Evolutionary conservation across 1,140 invertebrate genomes (phyloP).

Genomic region (Mylabris phalerata): DNA sequence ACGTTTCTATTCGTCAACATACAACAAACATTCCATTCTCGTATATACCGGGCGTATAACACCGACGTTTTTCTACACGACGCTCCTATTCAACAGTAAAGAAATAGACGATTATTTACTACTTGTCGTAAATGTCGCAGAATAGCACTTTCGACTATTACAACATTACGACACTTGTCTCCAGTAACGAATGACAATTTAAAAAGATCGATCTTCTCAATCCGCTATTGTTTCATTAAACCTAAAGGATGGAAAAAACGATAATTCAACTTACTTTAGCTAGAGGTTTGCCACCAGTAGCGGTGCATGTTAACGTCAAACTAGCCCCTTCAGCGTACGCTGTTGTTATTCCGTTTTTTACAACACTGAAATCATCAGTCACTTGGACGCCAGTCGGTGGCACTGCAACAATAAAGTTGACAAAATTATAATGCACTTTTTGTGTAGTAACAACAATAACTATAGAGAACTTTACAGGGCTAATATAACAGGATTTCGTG

Average conservation of each 20-base stretch:
- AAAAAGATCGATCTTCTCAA: not conserved
- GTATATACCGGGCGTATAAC: too few relatives aligned
- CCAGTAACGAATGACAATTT: not conserved
- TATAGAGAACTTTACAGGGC: too few relatives aligned
- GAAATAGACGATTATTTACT: too few relatives aligned
- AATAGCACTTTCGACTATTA: not conserved
- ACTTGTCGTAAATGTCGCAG: too few relatives aligned
- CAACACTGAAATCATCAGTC: conserved; percentile 34
- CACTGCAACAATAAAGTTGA: conserved; percentile 33
- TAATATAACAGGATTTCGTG: too few relatives aligned
- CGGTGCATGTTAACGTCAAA: conserved; percentile 46
- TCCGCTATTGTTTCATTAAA: not conserved
- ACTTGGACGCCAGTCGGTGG: conserved; percentile 39
- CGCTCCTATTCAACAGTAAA: too few relatives aligned
- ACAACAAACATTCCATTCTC: too few relatives aligned
- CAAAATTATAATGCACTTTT: not conserved
- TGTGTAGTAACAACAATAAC: too few relatives aligned
- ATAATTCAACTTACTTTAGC: conserved; percentile 25
- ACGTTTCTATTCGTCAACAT: too few relatives aligned
- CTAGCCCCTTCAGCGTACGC: conserved; percentile 49
- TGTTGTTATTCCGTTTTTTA: conserved; percentile 45
- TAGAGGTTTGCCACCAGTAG: conserved; percentile 39
- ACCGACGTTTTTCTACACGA: too few relatives aligned
- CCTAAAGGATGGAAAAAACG: not conserved
- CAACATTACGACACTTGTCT: not conserved